Conservation (phyloP, 1,140 invertebrate genomes). For the Dryas iulia region DNA sequence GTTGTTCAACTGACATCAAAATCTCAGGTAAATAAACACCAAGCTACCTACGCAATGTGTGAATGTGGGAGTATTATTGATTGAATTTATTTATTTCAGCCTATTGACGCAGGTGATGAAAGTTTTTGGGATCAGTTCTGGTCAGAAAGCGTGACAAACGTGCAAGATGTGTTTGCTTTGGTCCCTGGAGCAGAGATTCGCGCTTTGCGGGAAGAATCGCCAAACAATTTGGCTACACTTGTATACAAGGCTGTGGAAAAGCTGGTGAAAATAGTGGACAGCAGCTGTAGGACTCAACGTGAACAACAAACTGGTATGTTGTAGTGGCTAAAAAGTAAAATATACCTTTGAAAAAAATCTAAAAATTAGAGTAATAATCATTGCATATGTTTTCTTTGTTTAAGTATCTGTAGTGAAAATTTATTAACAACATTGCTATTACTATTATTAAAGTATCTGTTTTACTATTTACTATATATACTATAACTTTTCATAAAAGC, state of each 20-base stretch:
- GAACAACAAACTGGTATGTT: slow-evolving; percentile 94
- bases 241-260: slow-evolving; percentile 99
- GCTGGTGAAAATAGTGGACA: slow-evolving; percentile 95
- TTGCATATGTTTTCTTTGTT: too few relatives aligned
- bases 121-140: slow-evolving; percentile 99
- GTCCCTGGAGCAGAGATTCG: slow-evolving; percentile 97
- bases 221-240: slow-evolving; percentile 98
- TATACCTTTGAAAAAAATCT: too few relatives aligned
- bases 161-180: slow-evolving; percentile 98
- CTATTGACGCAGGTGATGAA: slow-evolving; percentile 94
- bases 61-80: slow-evolving; percentile 38
- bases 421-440: too few relatives aligned
- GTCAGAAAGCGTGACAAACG: slow-evolving; percentile 95
- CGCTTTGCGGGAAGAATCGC: slow-evolving; percentile 95
- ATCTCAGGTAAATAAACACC: slow-evolving; percentile 86
- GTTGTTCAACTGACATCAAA: slow-evolving; percentile 98
- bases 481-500: slow-evolving; percentile 5
- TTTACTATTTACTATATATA: too few relatives aligned
- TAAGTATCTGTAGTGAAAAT: too few relatives aligned
- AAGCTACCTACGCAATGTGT: slow-evolving; percentile 25
- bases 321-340: neutral
- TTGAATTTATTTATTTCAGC: slow-evolving; percentile 81
- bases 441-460: too few relatives aligned
- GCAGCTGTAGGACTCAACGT: slow-evolving; percentile 93
- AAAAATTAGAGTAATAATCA: too few relatives aligned